phyloP scores from a whole-genome alignment of 2,797 vertebrate species.

The Sebastolobus altivelis region DNA sequence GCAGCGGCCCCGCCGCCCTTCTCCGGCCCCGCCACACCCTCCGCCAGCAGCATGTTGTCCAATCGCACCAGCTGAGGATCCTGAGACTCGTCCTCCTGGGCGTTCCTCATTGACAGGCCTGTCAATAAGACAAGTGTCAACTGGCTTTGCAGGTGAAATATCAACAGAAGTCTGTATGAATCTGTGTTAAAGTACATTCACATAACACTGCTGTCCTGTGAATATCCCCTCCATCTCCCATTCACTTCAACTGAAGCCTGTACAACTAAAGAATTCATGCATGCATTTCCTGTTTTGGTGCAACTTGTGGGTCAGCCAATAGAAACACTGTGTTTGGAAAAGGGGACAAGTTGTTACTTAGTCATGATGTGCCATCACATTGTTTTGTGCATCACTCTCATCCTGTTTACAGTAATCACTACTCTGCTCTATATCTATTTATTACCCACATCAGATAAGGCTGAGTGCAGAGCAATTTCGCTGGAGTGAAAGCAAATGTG shows the following conservation, averaged over 20 bases:
- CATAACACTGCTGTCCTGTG: neutral
- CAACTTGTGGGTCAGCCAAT: neutral
- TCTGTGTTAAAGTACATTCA: neutral
- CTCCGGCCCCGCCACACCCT: constrained; percentile 94
- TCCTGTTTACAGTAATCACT: neutral
- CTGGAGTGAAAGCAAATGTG: neutral
- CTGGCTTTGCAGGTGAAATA: constrained; percentile 13
- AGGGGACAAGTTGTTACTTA: neutral
- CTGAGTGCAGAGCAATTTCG: neutral
- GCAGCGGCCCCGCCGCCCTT: constrained; percentile 93
- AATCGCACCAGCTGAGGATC: constrained; percentile 94
- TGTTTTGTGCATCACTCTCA: neutral
- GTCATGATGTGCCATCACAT: neutral
- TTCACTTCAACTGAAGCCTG: neutral
- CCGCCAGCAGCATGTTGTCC: constrained; percentile 96
- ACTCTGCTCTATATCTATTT: neutral
- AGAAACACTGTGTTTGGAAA: neutral
- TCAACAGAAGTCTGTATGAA: neutral
- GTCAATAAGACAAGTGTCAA: constrained; percentile 23
- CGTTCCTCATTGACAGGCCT: constrained; percentile 93
- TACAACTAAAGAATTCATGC: neutral
- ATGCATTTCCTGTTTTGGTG: neutral
- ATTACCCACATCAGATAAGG: neutral
- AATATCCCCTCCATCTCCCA: too few species aligned
- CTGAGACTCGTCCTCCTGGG: constrained; percentile 92